Base-by-base conservation (phyloP, 1,140 invertebrate genomes). In the Caenorhabditis inopinata region DNA sequence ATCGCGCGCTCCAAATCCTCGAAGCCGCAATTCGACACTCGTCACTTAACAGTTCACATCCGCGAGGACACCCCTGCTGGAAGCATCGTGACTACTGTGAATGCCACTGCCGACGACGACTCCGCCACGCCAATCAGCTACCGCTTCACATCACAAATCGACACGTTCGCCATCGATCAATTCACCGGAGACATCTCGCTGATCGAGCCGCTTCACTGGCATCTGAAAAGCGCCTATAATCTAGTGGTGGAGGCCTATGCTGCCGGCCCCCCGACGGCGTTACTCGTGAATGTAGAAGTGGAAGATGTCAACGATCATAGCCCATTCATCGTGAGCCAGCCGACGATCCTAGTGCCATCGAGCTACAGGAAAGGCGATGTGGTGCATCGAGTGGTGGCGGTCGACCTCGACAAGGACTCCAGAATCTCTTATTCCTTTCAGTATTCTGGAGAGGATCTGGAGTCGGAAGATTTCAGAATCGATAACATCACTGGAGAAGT, bases 161-260 rank as follows among this genome's bases (percentile, higher is more conserved):
- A 91, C 29, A 89, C 92, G 18, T 95, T 96, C 85, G 91, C 90
- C 23, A 90, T 96, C 0, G 92, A 95, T 84, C 88, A 91, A 7
- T 89, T 89, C 0, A 92, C 92, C n/a, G 94, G 94, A 1, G 88
- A 92, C 0, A 85, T 96, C 0, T 91, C 91, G 16, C 92, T 68
- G 9, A 25, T 68, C 2, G 58, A 68, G 11, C 7, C n/a, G 12
- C 32, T 68, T 3, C 58, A 68, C 23, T 68, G 58, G 58, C 58
- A 68, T 38, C 29, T 68, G 32, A 68, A 35, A 6, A 5, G 16
- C 0, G 38, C 11, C 4, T 68, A 68, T 42, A 23, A 68, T 21
- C n/a, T 68, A 1, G 38, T 68, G 9, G 58, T 68, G 0, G 58
- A 68, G 21, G 58, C 58, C 18, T 68, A 38, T 11, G 38, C 58